Percentiles rank a stretch among this genome's conserved stretches.
Conservation (phyloP, 2,888 invertebrate genomes). For the Loripinus fragilis region DNA sequence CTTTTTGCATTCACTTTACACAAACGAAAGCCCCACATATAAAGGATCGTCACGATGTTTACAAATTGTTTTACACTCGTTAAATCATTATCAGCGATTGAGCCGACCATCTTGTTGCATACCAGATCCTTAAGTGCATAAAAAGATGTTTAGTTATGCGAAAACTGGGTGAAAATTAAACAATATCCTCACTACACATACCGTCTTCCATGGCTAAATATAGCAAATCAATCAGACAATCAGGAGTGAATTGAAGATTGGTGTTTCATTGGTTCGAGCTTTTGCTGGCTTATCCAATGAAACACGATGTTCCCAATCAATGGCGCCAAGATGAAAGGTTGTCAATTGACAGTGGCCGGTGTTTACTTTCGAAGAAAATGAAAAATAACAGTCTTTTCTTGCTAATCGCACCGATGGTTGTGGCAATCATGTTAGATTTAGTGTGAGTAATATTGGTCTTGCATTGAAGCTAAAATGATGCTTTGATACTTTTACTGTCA, state of each 20-base stretch:
- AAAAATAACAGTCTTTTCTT: neutral
- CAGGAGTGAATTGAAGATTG: conserved; percentile 65
- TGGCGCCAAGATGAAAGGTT: conserved; percentile 68
- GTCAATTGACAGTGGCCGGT: neutral
- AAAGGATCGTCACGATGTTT: neutral
- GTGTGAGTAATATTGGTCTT: too few species aligned
- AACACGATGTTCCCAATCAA: conserved; percentile 29
- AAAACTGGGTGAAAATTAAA: conserved; percentile 1
- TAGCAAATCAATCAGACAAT: conserved; percentile 72
- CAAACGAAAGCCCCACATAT: neutral
- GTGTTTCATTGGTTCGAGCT: conserved; percentile 60
- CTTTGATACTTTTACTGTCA: conserved; percentile 26
- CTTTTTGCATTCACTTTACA: neutral
- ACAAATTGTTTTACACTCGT: neutral
- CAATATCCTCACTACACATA: conserved; percentile 63
- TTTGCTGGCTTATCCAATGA: neutral
- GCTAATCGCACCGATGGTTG: too few species aligned
- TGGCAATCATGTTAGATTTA: neutral
- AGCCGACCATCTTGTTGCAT: neutral
- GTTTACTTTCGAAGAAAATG: neutral
- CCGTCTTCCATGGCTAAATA: conserved; percentile 75
- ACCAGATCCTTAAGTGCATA: neutral
- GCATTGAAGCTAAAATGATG: too few species aligned
- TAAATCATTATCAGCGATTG: neutral
- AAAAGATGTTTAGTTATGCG: neutral